Evolutionary conservation across 2,113 vertebrate genomes (phyloP).

Genomic region (Thymallus thymallus): DNA sequence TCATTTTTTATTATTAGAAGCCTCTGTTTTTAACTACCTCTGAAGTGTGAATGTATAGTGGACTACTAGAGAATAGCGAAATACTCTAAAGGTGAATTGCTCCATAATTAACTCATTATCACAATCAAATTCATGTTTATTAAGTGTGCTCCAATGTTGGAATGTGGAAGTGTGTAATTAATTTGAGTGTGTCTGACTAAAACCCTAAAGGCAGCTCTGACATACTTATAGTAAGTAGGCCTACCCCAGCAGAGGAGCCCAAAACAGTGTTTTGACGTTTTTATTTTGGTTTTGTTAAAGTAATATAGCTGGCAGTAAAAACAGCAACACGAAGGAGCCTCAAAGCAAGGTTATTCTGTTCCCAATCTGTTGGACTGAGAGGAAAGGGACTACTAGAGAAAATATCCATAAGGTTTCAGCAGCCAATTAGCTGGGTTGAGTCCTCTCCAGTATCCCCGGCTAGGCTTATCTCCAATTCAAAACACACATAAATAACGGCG

Average conservation of each 20-base stretch:
- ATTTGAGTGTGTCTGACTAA: slow-evolving; percentile 18
- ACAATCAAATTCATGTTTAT: slow-evolving; percentile 31
- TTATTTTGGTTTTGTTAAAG: slow-evolving; percentile 39
- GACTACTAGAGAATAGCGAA: background rate
- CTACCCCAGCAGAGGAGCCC: slow-evolving; percentile 22
- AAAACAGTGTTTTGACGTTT: slow-evolving; percentile 55
- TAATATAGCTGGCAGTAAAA: slow-evolving; percentile 64
- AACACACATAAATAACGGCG: slow-evolving; percentile 72
- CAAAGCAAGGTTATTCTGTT: slow-evolving; percentile 57
- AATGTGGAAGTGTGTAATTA: background rate
- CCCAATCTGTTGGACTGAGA: slow-evolving; percentile 64
- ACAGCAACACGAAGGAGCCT: slow-evolving; percentile 52
- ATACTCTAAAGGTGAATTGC: background rate
- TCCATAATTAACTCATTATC: background rate
- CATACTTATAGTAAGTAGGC: slow-evolving; percentile 4
- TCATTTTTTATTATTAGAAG: slow-evolving; percentile 15
- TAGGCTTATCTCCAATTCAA: slow-evolving; percentile 75
- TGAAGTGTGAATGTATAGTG: background rate
- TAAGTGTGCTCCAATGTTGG: slow-evolving; percentile 9
- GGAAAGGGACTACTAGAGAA: slow-evolving; percentile 58
- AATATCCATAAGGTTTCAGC: slow-evolving; percentile 67
- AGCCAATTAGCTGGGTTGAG: slow-evolving; percentile 68
- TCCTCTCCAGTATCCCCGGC: slow-evolving; percentile 61
- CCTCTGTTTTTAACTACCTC: background rate
- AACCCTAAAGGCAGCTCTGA: slow-evolving; percentile 8